Evolutionary conservation across 2,797 vertebrate genomes (phyloP).

Genomic region (Remorina albescens): DNA sequence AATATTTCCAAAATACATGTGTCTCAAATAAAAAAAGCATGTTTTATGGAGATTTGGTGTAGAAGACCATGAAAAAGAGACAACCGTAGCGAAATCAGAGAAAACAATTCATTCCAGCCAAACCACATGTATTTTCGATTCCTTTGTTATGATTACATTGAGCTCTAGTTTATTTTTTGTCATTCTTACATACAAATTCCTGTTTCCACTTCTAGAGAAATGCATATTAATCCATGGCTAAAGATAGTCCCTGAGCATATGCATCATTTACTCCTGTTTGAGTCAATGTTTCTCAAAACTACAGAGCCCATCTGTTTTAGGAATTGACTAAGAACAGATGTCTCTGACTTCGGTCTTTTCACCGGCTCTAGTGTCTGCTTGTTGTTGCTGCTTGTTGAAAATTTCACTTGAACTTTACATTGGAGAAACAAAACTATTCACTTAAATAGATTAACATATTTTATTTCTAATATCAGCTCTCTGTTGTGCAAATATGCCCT

Average conservation of each 20-base stretch:
- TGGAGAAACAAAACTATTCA: background rate
- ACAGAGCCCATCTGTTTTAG: background rate
- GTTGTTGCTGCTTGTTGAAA: background rate
- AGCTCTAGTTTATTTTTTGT: background rate
- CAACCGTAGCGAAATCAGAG: background rate
- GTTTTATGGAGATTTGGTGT: background rate
- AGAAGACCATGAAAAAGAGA: background rate
- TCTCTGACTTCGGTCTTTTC: background rate
- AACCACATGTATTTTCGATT: background rate
- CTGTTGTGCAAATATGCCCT: background rate
- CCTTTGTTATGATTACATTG: background rate
- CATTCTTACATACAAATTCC: background rate
- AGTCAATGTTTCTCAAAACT: background rate
- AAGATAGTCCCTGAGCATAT: background rate
- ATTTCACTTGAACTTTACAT: background rate
- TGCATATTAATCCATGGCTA: background rate
- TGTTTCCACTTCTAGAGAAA: background rate
- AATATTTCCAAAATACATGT: conserved; percentile 8
- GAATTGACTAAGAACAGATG: background rate
- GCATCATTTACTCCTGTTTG: background rate
- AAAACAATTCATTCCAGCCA: background rate
- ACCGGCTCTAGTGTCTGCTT: background rate
- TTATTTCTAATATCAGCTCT: background rate
- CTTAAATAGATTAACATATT: background rate
- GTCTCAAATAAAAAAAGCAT: background rate